Conservation (phyloP, 2,797 vertebrate genomes). For the Amblyraja radiata region DNA sequence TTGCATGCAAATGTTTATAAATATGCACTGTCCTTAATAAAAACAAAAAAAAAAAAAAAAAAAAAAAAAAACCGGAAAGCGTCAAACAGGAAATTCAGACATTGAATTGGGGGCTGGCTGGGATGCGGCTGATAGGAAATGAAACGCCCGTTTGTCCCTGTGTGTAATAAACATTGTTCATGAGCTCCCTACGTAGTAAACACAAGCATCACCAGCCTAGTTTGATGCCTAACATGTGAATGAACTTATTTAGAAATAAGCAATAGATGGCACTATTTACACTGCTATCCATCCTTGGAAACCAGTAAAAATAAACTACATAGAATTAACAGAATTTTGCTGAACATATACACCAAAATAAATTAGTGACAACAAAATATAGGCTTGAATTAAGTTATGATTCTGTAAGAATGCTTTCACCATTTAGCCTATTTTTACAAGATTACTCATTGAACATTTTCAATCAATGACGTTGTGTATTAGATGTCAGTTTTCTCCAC, state of each 20-base stretch:
- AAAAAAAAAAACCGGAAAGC: no score
- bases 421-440: not conserved
- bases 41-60: no score
- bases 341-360: not conserved
- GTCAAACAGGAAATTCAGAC: not conserved
- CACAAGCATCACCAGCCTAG: no score
- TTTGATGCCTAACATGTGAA: not conserved
- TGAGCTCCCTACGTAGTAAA: not conserved
- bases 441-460: not conserved
- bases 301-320: not conserved
- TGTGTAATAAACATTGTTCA: not conserved
- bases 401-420: not conserved
- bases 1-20: no score
- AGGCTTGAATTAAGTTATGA: slow-evolving; percentile 9
- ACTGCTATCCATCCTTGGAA: not conserved
- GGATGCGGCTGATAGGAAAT: not conserved
- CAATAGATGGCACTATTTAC: slow-evolving; percentile 29
- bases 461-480: not conserved
- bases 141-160: not conserved
- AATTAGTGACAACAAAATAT: not conserved
- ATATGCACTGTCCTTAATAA: no score
- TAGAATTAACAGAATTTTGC: not conserved
- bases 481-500: not conserved
- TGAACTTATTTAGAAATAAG: not conserved
- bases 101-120: not conserved